Evolutionary conservation across 1,140 invertebrate species (phyloP).

Genomic region (Drosophila malerkotliana): DNA sequence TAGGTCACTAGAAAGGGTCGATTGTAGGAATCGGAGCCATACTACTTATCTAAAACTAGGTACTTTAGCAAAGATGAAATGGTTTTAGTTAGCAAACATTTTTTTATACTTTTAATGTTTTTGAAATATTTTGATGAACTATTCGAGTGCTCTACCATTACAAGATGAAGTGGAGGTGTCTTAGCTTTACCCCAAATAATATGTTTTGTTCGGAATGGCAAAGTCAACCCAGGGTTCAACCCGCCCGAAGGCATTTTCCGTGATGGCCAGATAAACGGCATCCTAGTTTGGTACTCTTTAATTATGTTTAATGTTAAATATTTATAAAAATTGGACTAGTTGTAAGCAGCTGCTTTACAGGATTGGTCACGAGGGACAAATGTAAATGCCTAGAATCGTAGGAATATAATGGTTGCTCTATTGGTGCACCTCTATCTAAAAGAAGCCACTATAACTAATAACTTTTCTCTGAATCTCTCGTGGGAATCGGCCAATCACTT

Average conservation of each 20-base stretch:
- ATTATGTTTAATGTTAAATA: slow-evolving; percentile 76
- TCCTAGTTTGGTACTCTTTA: slow-evolving; percentile 51
- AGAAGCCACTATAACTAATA: slow-evolving; percentile 59
- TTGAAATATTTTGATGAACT: neutral
- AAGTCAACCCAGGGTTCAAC: slow-evolving; percentile 5
- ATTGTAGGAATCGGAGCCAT: neutral
- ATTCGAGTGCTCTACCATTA: no score
- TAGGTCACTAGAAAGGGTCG: neutral
- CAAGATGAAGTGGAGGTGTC: no score
- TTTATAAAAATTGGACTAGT: slow-evolving; percentile 81
- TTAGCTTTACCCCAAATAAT: no score
- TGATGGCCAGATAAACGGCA: slow-evolving; percentile 11
- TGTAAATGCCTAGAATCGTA: slow-evolving; percentile 71
- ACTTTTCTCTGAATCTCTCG: slow-evolving; percentile 12
- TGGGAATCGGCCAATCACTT: slow-evolving; percentile 46
- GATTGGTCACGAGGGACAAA: slow-evolving; percentile 46
- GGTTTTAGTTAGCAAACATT: neutral
- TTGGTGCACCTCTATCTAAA: slow-evolving; percentile 53
- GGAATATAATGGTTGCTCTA: slow-evolving; percentile 56
- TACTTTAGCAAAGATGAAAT: neutral
- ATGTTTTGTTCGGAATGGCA: no score
- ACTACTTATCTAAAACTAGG: neutral
- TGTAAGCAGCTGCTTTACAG: slow-evolving; percentile 67
- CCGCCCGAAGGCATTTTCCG: slow-evolving; percentile 28
- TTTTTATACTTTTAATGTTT: neutral